Conservation (phyloP, 2,888 invertebrate genomes). For the Erebia ligea region DNA sequence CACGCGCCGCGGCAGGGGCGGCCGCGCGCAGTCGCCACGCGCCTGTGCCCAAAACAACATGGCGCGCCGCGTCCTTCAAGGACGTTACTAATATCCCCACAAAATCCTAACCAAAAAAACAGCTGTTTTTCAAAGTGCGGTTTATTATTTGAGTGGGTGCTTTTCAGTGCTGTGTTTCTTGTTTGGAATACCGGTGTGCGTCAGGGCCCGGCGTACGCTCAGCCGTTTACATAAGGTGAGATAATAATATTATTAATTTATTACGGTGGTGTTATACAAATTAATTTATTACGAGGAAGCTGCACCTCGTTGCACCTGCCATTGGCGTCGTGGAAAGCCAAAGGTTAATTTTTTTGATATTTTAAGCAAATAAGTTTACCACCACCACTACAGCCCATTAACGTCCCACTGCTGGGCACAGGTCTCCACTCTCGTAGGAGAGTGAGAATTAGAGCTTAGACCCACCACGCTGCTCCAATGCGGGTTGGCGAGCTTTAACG, state of each 20-base stretch:
- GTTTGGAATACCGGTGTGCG: slow-evolving; percentile 59
- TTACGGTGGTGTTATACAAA: not conserved
- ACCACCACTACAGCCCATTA: too few relatives aligned
- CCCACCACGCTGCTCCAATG: too few relatives aligned
- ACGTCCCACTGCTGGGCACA: too few relatives aligned
- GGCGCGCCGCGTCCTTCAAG: slow-evolving; percentile 72
- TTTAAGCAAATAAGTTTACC: too few relatives aligned
- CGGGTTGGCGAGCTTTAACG: too few relatives aligned
- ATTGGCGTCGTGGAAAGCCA: too few relatives aligned
- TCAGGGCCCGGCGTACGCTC: slow-evolving; percentile 43
- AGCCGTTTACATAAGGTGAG: slow-evolving; percentile 69
- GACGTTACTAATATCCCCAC: slow-evolving; percentile 70
- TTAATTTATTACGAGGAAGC: not conserved
- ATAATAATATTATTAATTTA: slow-evolving; percentile 34
- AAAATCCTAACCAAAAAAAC: slow-evolving; percentile 45
- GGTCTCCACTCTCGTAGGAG: too few relatives aligned
- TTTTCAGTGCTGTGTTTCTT: slow-evolving; percentile 49
- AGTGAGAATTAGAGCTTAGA: too few relatives aligned
- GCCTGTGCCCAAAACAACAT: slow-evolving; percentile 74
- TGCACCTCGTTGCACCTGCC: not conserved
- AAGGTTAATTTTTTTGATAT: too few relatives aligned
- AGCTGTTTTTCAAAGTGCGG: slow-evolving; percentile 49
- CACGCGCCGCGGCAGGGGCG: slow-evolving; percentile 65
- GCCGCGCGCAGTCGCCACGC: slow-evolving; percentile 80
- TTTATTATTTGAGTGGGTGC: slow-evolving; percentile 51